A percentile compares a stretch with the other conserved stretches of the same genome.
These are phyloP conservation scores for Limnephilus auricula DNA, from an alignment of 2,888 invertebrate species.

Conservation along the genomic window DNA sequence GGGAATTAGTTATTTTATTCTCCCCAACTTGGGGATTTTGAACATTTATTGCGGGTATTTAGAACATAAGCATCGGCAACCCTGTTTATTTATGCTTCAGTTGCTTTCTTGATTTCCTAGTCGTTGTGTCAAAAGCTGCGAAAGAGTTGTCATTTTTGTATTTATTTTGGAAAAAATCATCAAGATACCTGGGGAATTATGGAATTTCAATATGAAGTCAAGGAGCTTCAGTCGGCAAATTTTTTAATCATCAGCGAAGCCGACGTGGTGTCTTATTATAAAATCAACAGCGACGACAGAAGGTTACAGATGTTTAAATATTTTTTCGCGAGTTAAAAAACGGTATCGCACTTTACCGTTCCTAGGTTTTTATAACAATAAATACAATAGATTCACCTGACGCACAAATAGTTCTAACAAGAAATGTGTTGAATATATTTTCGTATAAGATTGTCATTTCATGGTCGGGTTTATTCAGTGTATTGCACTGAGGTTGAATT, in stretches of 20 bases:
- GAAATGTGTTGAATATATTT: neutral
- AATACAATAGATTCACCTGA: neutral
- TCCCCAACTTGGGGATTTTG: too few species aligned
- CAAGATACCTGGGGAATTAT: constrained; percentile 33
- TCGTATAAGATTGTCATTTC: neutral
- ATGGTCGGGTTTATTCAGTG: neutral
- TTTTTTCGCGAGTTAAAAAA: neutral
- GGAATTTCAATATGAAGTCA: constrained; percentile 59
- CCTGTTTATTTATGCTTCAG: constrained; percentile 20
- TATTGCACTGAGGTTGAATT: neutral
- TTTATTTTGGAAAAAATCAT: constrained; percentile 50
- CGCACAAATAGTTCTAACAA: neutral
- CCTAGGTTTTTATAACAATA: neutral
- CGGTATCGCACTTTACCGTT: constrained; percentile 14
- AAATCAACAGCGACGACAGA: constrained; percentile 57
- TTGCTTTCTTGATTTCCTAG: constrained; percentile 24
- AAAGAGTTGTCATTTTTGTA: constrained; percentile 39
- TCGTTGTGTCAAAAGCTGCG: constrained; percentile 46
- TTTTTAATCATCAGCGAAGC: constrained; percentile 54
- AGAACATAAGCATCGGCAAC: too few species aligned
- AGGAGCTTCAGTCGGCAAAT: constrained; percentile 40
- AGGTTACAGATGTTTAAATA: constrained; percentile 54
- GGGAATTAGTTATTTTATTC: too few species aligned
- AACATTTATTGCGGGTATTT: too few species aligned
- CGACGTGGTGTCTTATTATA: constrained; percentile 56